Percentiles rank a stretch among this genome's conserved stretches.
Conservation (phyloP, 1,140 invertebrate genomes). For the Papilio glaucus region DNA sequence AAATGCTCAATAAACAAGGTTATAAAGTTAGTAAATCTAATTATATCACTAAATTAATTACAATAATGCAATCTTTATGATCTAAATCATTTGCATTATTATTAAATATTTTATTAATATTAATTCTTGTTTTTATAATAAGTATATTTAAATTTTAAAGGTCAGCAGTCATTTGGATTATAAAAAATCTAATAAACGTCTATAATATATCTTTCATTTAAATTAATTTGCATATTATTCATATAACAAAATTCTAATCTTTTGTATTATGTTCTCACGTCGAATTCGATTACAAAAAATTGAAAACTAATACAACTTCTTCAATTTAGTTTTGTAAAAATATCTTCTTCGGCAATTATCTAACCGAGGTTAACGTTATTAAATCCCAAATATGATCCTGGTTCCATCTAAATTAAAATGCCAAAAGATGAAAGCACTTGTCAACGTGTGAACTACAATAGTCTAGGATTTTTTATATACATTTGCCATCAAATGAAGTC, state of each 20-base stretch:
- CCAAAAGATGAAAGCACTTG: no score
- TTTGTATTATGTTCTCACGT: conserved; percentile 1
- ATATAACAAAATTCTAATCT: conserved; percentile 29
- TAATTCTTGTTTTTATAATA: conserved; percentile 10
- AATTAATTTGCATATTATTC: conserved; percentile 21
- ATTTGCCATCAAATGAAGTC: no score
- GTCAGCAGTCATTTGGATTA: conserved; percentile 12
- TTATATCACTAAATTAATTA: conserved; percentile 15
- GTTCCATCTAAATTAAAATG: no score
- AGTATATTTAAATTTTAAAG: conserved; percentile 27
- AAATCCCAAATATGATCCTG: no score
- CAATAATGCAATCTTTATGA: conserved; percentile 18
- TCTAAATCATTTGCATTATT: conserved; percentile 9
- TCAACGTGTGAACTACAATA: no score
- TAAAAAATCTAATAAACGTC: conserved; percentile 27
- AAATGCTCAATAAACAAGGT: conserved; percentile 8
- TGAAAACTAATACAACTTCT: neutral
- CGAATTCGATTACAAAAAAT: neutral
- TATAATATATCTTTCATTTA: conserved; percentile 30
- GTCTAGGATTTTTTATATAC: no score
- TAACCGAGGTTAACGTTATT: neutral
- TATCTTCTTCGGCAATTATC: neutral
- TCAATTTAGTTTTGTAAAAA: neutral
- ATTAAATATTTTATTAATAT: conserved; percentile 22
- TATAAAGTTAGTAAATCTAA: conserved; percentile 9